Evolutionary conservation across 2,888 invertebrate species (phyloP).

Genomic region (Pocota personata): DNA sequence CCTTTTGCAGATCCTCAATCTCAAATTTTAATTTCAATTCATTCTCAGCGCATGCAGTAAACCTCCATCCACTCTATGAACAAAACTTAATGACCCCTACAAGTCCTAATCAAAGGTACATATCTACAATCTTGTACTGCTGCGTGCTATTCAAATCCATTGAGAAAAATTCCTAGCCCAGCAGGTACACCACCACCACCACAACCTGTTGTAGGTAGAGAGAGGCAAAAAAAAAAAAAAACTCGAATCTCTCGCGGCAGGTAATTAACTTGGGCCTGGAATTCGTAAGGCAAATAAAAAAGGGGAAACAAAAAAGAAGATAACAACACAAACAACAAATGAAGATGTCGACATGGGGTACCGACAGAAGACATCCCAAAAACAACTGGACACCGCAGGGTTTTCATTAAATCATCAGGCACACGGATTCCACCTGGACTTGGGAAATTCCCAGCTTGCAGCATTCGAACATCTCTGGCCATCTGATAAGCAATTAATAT

Average conservation of each 20-base stretch:
- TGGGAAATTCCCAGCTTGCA: slow-evolving; percentile 38
- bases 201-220: slow-evolving; percentile 26
- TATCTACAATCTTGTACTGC: slow-evolving; percentile 57
- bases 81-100: slow-evolving; percentile 58
- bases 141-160: slow-evolving; percentile 60
- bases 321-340: slow-evolving; percentile 37
- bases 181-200: slow-evolving; percentile 46
- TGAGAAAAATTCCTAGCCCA: slow-evolving; percentile 64
- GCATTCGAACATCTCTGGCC: slow-evolving; percentile 8
- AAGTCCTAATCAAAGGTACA: slow-evolving; percentile 62
- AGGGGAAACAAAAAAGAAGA: background rate
- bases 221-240: background rate
- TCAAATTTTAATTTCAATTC: slow-evolving; percentile 5
- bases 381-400: slow-evolving; percentile 52
- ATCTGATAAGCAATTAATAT: slow-evolving; percentile 72
- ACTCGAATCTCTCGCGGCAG: slow-evolving; percentile 18
- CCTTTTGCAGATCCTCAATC: background rate
- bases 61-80: background rate
- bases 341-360: slow-evolving; percentile 72
- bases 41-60: background rate
- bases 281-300: slow-evolving; percentile 43
- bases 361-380: slow-evolving; percentile 52
- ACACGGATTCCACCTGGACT: slow-evolving; percentile 31
- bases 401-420: slow-evolving; percentile 51
- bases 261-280: slow-evolving; percentile 46